Evolutionary conservation across 2,888 invertebrate species (phyloP), one percentile per base, ranked within the genome.

Genomic region (Herminia tarsipennalis): DNA sequence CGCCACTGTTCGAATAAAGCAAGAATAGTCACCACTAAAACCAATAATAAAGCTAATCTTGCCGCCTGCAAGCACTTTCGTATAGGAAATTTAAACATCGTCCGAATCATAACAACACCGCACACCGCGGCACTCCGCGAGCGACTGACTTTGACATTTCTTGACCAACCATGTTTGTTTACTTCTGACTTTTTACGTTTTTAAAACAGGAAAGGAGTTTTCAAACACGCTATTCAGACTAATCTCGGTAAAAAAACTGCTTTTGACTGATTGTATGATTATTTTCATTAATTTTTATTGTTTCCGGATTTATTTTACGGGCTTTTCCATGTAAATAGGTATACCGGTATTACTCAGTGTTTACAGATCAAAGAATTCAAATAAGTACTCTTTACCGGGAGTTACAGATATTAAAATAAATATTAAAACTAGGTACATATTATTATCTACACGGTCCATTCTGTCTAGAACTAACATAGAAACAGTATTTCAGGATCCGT

Each of bases 161-260:
- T 17, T 13, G 25, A n/a, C 30, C 61, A 52, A 64, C 76, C 73
- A 75, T 78, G 73, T 80, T 78, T 83, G 78, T 83, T 84, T 79
- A 81, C 76, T 82, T 77, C 82, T 83, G 77, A 80, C 76, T 73
- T 56, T 71, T 56, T 52, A 68, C 59, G 79, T 86, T 71, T 78
- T 82, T 70, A 72, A 83, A 77, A 84, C 85, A 79, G 86, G 84
- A 86, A 83, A 77, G 64, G 70, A 61, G 48, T 78, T 63, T 94
- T 52, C 96, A 94, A 35, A 96, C 97, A 71, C 94, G 84, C 59
- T 59, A 72, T 78, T 76, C 72, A 67, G 79, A 76, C 78, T 81
- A 69, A 82, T 81, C 79, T 53, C n/a, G 22, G 36, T 42, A 55
- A 41, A 56, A 61, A 66, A 70, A 60, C 46, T 29, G 52, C 48